Evolutionary conservation across 2,113 vertebrate genomes (phyloP).

Genomic region (Prietella phreatophila): DNA sequence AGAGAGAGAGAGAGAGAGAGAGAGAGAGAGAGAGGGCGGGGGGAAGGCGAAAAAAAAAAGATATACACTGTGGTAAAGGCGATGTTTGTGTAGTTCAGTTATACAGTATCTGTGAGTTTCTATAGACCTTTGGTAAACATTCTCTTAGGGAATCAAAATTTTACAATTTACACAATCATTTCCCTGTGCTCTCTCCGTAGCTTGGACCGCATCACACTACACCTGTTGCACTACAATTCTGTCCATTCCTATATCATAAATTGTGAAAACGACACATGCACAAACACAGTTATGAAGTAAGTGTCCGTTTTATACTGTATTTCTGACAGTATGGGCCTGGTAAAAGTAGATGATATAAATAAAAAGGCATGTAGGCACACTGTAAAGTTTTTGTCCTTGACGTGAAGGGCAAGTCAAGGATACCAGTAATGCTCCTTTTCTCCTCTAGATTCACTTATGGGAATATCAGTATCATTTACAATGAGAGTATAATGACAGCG

Average conservation of each 20-base stretch:
- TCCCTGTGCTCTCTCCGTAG: not conserved
- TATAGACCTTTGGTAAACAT: not conserved
- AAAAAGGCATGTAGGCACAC: not conserved
- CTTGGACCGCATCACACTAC: not conserved
- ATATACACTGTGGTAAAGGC: slow-evolving; percentile 32
- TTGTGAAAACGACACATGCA: not conserved
- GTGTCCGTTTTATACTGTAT: slow-evolving; percentile 15
- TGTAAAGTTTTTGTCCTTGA: not conserved
- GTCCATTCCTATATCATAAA: slow-evolving; percentile 6
- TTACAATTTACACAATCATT: slow-evolving; percentile 4
- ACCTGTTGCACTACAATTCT: slow-evolving; percentile 13
- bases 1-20: not conserved
- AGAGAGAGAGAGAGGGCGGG: slow-evolving; percentile 22
- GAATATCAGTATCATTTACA: not conserved
- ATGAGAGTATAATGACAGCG: slow-evolving; percentile 4
- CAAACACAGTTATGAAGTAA: slow-evolving; percentile 13
- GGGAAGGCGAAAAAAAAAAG: not conserved
- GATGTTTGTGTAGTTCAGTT: slow-evolving; percentile 11
- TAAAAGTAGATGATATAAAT: slow-evolving; percentile 28
- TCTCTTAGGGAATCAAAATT: not conserved
- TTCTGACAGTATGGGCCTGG: slow-evolving; percentile 14
- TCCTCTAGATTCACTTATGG: not conserved
- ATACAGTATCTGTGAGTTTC: not conserved
- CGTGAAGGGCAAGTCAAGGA: slow-evolving; percentile 6
- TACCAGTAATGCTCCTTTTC: not conserved